Conservation (phyloP, 2,113 vertebrate species). For the Cettia cetti region DNA sequence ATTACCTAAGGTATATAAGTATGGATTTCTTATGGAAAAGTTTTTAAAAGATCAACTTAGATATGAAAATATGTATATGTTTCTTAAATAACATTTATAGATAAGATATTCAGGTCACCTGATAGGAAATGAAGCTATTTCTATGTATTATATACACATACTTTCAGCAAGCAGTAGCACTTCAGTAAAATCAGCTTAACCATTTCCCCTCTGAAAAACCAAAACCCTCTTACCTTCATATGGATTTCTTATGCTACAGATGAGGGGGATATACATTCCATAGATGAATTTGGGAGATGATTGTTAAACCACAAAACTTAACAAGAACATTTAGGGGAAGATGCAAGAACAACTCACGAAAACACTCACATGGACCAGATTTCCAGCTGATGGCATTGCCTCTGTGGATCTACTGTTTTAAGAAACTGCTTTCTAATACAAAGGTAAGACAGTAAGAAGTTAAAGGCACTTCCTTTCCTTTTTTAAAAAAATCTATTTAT, state of each 20-base stretch:
- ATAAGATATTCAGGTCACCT: background rate
- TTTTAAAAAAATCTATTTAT: background rate
- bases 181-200: background rate
- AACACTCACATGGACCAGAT: background rate
- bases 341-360: background rate
- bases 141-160: background rate
- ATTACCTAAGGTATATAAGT: background rate
- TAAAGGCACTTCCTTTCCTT: background rate
- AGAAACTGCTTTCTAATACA: background rate
- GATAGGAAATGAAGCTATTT: background rate
- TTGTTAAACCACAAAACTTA: slow-evolving; percentile 1
- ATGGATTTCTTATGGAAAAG: background rate
- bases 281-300: background rate
- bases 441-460: background rate
- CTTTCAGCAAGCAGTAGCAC: background rate
- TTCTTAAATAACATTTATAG: background rate
- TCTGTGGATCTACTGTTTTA: background rate
- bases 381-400: background rate
- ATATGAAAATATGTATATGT: background rate
- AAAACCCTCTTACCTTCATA: background rate
- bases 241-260: background rate
- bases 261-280: background rate
- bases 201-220: background rate
- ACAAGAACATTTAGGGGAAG: background rate
- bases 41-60: background rate